Conservation (phyloP, 2,888 invertebrate species). For the Pyrrhia umbra region DNA sequence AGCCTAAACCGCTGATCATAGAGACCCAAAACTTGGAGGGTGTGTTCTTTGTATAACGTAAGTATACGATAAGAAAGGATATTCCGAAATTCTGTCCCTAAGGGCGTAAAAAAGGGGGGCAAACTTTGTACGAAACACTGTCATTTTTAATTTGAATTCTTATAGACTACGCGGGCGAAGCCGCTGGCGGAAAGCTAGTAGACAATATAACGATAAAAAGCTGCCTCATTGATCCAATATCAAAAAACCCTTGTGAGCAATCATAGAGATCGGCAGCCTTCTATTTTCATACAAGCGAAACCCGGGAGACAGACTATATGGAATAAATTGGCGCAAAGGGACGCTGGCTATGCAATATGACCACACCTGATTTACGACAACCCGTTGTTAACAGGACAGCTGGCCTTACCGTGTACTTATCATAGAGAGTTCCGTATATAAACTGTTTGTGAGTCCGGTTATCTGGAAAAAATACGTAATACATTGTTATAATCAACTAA, state of each 20-base stretch:
- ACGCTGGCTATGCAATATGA: conserved; percentile 26
- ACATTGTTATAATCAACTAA: too few relatives aligned
- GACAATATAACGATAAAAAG: not conserved
- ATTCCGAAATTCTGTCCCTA: too few relatives aligned
- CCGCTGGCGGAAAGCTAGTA: too few relatives aligned
- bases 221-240: not conserved
- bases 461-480: too few relatives aligned
- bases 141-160: too few relatives aligned
- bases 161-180: too few relatives aligned
- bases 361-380: conserved; percentile 41
- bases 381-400: conserved; percentile 14
- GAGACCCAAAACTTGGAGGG: too few relatives aligned
- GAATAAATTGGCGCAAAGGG: conserved; percentile 26
- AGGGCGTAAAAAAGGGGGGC: too few relatives aligned
- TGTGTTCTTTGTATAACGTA: too few relatives aligned
- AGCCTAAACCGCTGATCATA: too few relatives aligned
- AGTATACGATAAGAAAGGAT: too few relatives aligned
- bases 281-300: conserved; percentile 20
- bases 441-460: conserved; percentile 21
- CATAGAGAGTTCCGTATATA: conserved; percentile 3
- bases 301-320: not conserved
- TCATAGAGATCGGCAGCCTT: not conserved
- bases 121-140: too few relatives aligned
- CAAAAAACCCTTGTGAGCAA: not conserved
- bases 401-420: not conserved